Conservation (phyloP, 2,113 vertebrate species). For the Eolophus roseicapilla region DNA sequence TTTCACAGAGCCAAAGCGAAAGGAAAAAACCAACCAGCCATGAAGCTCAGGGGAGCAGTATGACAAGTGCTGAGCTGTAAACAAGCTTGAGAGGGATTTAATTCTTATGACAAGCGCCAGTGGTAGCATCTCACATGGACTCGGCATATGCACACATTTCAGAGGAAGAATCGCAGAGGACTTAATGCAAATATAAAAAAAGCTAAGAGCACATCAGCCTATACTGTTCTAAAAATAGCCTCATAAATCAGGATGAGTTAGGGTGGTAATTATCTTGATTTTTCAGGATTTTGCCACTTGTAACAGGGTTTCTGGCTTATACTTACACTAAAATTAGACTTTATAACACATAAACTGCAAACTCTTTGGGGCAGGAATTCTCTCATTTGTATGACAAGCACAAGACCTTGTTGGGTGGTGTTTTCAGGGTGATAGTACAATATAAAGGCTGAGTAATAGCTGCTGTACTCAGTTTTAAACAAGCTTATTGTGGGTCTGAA, state of each 20-base stretch:
- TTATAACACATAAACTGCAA: not conserved
- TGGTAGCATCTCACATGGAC: conserved; percentile 76
- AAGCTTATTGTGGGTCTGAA: not conserved
- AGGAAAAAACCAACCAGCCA: conserved; percentile 62
- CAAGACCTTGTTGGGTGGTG: not conserved
- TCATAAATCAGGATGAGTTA: conserved; percentile 61
- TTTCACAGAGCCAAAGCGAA: conserved; percentile 65
- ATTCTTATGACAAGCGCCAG: conserved; percentile 82
- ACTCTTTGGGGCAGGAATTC: not conserved
- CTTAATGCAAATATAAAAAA: conserved; percentile 73
- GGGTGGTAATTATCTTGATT: conserved; percentile 72
- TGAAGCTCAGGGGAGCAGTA: conserved; percentile 79
- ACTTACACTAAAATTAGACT: conserved; percentile 31
- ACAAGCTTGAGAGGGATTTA: conserved; percentile 82
- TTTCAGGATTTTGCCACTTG: conserved; percentile 65
- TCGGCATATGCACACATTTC: conserved; percentile 77
- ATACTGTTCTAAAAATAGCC: conserved; percentile 72
- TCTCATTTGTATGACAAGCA: not conserved
- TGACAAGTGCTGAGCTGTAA: conserved; percentile 84
- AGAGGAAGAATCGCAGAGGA: conserved; percentile 70
- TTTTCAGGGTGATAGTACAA: not conserved
- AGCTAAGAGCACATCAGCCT: conserved; percentile 56
- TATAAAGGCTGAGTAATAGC: not conserved
- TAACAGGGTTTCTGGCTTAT: conserved; percentile 35
- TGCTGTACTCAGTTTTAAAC: not conserved